phyloP scores from a whole-genome alignment of 2,113 vertebrate genomes.

The Trogon melanurus region DNA sequence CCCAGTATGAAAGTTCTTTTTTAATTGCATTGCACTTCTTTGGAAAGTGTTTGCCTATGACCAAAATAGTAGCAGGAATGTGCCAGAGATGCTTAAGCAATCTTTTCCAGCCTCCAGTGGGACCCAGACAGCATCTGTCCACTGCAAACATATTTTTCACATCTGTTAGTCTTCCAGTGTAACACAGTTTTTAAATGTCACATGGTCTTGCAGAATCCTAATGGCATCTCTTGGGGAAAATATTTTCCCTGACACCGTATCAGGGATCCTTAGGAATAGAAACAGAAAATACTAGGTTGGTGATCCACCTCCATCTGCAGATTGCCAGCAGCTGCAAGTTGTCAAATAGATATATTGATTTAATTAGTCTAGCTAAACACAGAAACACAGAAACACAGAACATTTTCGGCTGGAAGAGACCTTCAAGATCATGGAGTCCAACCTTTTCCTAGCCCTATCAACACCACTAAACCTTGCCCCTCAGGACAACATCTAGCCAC shows the following conservation, averaged over 20 bases:
- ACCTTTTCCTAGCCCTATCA: no score
- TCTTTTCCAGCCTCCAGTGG: conserved; percentile 56
- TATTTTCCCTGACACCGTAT: conserved; percentile 51
- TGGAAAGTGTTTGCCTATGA: conserved; percentile 57
- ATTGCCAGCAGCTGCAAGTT: conserved; percentile 58
- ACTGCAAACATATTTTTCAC: conserved; percentile 69
- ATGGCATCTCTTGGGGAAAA: conserved; percentile 72
- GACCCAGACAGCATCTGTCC: conserved; percentile 41
- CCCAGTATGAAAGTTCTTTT: conserved; percentile 43
- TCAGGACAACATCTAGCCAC: no score
- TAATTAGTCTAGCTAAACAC: conserved; percentile 74
- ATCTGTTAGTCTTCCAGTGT: conserved; percentile 44
- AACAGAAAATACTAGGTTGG: conserved; percentile 36
- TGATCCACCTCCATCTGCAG: conserved; percentile 53
- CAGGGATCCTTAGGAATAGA: conserved; percentile 63
- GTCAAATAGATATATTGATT: conserved; percentile 74
- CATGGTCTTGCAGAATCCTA: conserved; percentile 61
- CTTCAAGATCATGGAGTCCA: no score
- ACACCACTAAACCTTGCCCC: no score
- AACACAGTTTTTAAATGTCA: conserved; percentile 66
- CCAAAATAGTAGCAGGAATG: conserved; percentile 71
- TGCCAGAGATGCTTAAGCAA: conserved; percentile 60
- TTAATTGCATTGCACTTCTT: conserved; percentile 68
- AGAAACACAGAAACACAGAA: no score
- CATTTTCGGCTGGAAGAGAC: no score